Base-by-base conservation (phyloP, 1,140 invertebrate genomes). In the Diploscapter pachys region DNA sequence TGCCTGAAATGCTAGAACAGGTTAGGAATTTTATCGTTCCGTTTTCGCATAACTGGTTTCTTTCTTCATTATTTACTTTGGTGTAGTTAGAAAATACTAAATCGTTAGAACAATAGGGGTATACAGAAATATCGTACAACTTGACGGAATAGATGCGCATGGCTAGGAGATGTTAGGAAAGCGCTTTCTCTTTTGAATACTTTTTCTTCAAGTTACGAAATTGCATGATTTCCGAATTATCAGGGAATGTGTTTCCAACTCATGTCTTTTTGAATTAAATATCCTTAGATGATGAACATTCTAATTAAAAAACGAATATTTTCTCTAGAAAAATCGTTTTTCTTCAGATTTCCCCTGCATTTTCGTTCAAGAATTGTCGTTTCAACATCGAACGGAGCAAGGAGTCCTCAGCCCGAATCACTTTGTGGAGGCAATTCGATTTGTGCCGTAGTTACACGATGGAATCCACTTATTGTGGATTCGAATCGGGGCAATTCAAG, bases 391-490 rank as follows among this genome's bases (percentile, higher is more conserved):
- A 92, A 81, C 89, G 91, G 75, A 89, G 89, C 70, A 90, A 93
- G 71, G 93, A 94, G 87, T 89, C 91, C 65, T 94, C 93, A 2
- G 93, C 92, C 4, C 88, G 93, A 57, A 91, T 95, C 65, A 91
- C 92, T 1, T 89, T 93, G 53, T 95, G 93, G 93, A 86, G 93
- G 72, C 91, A 94, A 84, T 90, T 93, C 63, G 91, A 90, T 11
- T 89, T 94, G 53, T 62, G 85, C 31, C 86, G 90, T 62, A 90
- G 89, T 72, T 95, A 94, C 86, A 95, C 93, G 4, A 90, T 95
- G 90, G 93, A 95, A 85, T 92, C 91, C 63, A 92, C 91, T 73
- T 93, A 92, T 86, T 92, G 92, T 82, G 93, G 93, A 48, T 93
- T 91, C 84, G 92, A 93, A 83, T 89, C 91, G 81, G 92, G 92